These are phyloP conservation scores for Idaea dimidiata DNA, from an alignment of 2,888 invertebrate species.

Conservation along the genomic window DNA sequence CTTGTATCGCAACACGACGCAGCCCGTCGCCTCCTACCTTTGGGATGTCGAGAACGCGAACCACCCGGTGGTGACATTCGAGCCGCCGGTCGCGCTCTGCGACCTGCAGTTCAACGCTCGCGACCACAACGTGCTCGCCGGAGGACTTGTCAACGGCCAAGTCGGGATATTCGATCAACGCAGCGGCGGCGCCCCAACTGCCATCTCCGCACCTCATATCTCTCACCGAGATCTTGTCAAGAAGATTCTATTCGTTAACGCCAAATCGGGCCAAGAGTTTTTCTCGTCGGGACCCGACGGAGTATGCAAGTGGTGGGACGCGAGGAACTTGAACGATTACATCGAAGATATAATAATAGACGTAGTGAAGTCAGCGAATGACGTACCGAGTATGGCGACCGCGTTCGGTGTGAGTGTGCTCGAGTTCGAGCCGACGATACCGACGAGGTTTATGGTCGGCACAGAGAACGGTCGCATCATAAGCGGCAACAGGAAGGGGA, in stretches of 20 bases:
- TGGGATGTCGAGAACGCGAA: conserved; percentile 96
- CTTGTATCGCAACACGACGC: conserved; percentile 81
- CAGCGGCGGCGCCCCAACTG: conserved; percentile 85
- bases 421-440: conserved; percentile 87
- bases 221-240: conserved; percentile 94
- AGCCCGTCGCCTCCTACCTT: conserved; percentile 77
- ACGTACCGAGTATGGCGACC: conserved; percentile 74
- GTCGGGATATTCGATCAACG: conserved; percentile 89
- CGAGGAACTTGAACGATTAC: conserved; percentile 83
- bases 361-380: conserved; percentile 75
- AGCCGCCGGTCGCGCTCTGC: conserved; percentile 85
- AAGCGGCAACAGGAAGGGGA: conserved; percentile 86
- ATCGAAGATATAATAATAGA: conserved; percentile 85
- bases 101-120: conserved; percentile 93
- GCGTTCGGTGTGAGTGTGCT: conserved; percentile 82
- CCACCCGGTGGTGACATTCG: conserved; percentile 84
- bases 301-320: conserved; percentile 90
- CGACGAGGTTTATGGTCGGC: conserved; percentile 87
- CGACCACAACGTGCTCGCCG: conserved; percentile 84
- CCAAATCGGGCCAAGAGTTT: conserved; percentile 95
- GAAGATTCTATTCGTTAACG: conserved; percentile 92
- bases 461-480: conserved; percentile 84
- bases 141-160: conserved; percentile 86
- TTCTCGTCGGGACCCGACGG: conserved; percentile 96
- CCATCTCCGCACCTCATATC: conserved; percentile 86